Percentiles rank a stretch among this genome's conserved stretches.
These are phyloP conservation scores for Sinhomidia bicolor DNA, from an alignment of 2,888 invertebrate species.

Conservation along the genomic window DNA sequence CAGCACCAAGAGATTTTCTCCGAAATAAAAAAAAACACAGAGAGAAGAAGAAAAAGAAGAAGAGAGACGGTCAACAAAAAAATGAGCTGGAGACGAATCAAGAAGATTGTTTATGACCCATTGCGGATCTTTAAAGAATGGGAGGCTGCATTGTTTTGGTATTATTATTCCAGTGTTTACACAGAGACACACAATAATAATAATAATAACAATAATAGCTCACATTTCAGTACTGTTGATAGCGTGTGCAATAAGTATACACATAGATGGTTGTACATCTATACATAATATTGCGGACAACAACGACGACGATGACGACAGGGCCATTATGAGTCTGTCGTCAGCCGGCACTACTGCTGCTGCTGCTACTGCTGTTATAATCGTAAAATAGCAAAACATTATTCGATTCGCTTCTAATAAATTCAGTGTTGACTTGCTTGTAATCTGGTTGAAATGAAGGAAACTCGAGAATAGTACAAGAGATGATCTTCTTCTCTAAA, in stretches of 20 bases:
- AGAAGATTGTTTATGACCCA: conserved; percentile 68
- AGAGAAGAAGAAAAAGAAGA: neutral
- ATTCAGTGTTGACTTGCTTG: conserved; percentile 52
- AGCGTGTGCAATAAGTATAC: too few species aligned
- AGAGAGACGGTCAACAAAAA: neutral
- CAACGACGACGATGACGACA: neutral
- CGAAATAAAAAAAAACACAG: neutral
- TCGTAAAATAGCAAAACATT: conserved; percentile 61
- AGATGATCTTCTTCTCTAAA: conserved; percentile 34
- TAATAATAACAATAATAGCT: neutral
- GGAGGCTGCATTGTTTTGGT: conserved; percentile 1
- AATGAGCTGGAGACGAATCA: conserved; percentile 44
- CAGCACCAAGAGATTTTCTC: conserved; percentile 38
- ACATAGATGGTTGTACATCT: neutral
- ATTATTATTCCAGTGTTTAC: conserved; percentile 55
- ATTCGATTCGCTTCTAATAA: conserved; percentile 67
- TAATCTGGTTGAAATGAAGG: neutral
- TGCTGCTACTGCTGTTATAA: too few species aligned
- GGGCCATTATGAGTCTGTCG: conserved; percentile 52
- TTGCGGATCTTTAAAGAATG: conserved; percentile 57
- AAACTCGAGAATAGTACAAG: too few species aligned
- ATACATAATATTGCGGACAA: neutral
- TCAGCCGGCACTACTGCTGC: conserved; percentile 67
- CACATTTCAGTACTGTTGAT: neutral
- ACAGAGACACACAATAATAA: neutral